Conservation (phyloP, 2,113 vertebrate genomes). For the Nothoprocta pentlandii region DNA sequence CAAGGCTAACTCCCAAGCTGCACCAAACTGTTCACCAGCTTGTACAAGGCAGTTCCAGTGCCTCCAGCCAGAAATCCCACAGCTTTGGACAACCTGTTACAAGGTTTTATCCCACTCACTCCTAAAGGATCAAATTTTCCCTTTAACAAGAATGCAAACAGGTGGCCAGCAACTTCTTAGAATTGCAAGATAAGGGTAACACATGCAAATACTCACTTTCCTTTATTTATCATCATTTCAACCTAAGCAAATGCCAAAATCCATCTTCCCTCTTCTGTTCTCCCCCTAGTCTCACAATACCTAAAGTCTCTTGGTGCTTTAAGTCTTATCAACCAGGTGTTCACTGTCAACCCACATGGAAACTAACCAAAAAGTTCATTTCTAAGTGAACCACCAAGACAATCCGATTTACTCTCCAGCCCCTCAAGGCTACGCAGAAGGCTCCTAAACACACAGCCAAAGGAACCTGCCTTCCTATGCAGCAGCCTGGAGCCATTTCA, state of each 20-base stretch:
- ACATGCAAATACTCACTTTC: neutral
- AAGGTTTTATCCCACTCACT: neutral
- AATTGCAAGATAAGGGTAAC: neutral
- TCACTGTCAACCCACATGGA: rapidly evolving
- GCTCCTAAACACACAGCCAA: neutral
- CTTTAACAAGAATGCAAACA: neutral
- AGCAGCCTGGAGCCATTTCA: rapidly evolving
- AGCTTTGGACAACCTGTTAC: too few species aligned
- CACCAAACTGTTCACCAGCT: neutral
- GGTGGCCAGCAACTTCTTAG: neutral
- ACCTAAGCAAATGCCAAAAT: neutral
- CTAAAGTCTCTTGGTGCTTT: neutral
- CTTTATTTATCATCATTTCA: neutral
- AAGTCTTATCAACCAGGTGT: rapidly evolving
- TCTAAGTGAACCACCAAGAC: neutral
- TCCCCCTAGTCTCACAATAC: neutral
- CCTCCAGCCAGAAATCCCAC: too few species aligned
- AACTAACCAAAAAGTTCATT: rapidly evolving
- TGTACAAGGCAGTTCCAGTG: neutral
- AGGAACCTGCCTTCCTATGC: neutral
- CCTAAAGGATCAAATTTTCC: rapidly evolving
- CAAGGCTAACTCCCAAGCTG: neutral
- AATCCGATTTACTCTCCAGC: neutral
- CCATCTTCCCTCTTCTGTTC: neutral
- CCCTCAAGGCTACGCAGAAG: rapidly evolving